Percentiles rank a stretch among this genome's conserved stretches.
phyloP scores from a whole-genome alignment of 2,888 invertebrate species.

The Autographa pulchrina region DNA sequence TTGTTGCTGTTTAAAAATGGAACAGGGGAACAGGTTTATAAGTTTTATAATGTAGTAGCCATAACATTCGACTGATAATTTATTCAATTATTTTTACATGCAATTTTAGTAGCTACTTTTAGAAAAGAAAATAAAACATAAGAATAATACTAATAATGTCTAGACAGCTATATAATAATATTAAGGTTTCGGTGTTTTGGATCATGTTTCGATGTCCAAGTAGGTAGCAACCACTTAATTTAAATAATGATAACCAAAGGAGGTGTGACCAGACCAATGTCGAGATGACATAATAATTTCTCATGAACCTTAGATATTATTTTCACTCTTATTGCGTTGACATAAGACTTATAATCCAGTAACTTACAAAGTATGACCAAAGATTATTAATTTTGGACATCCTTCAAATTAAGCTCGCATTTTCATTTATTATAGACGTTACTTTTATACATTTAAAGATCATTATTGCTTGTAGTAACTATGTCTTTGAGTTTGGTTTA shows the following conservation, averaged over 20 bases:
- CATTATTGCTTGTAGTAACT: slow-evolving; percentile 10
- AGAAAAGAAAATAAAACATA: neutral
- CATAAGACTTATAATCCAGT: slow-evolving; percentile 35
- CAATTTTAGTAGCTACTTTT: neutral
- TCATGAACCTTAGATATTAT: slow-evolving; percentile 34
- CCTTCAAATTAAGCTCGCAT: neutral
- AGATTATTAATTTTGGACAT: neutral
- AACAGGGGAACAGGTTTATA: slow-evolving; percentile 9
- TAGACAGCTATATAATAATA: neutral
- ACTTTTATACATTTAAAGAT: slow-evolving; percentile 10
- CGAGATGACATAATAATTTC: slow-evolving; percentile 64
- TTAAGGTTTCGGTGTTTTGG: no score
- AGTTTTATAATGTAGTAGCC: no score
- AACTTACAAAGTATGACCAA: neutral
- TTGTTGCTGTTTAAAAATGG: slow-evolving; percentile 1
- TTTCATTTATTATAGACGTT: neutral
- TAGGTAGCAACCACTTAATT: neutral
- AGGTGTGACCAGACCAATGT: slow-evolving; percentile 17
- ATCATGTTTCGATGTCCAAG: neutral
- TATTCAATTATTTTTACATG: neutral
- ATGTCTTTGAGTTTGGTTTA: neutral
- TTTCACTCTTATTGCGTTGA: slow-evolving; percentile 23
- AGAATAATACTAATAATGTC: neutral
- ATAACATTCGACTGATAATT: neutral
- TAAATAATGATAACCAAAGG: neutral